Base-by-base conservation (phyloP, 2,113 vertebrate species). In the Siphamia tubifer region DNA sequence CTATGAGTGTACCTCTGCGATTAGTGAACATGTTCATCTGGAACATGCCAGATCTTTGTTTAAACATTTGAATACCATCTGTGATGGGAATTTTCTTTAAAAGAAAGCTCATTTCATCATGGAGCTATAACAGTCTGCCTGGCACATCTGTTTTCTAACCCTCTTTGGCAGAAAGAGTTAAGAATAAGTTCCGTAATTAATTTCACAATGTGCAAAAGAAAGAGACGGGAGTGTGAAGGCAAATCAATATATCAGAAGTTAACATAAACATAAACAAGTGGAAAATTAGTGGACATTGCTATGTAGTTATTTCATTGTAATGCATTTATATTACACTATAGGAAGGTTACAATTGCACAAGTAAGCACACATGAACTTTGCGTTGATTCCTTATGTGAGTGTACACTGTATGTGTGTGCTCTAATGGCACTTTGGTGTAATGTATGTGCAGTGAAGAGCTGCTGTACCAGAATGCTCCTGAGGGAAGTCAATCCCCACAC, bases 341-440 rank as follows among this genome's bases (percentile, higher is more conserved):
- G n/a, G n/a, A n/a, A n/a, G n/a, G n/a, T n/a, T n/a, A n/a, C n/a
- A n/a, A n/a, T n/a, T n/a, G n/a, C n/a, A n/a, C n/a, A n/a, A n/a
- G n/a, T n/a, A n/a, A n/a, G n/a, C n/a, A n/a, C n/a, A n/a, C n/a
- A n/a, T n/a, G n/a, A n/a, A n/a, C n/a, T n/a, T n/a, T n/a, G n/a
- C n/a, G n/a, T n/a, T n/a, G n/a, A n/a, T n/a, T n/a, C n/a, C n/a
- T n/a, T n/a, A n/a, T n/a, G 44, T 51, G 45, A 61, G n/a, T n/a
- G 23, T 42, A 36, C 52, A 39, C 15, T 54, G 63, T 53, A 44
- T 62, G 38, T 63, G 19, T 48, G 5, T 24, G 52, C 23, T 42
- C 53, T 77, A 65, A 80, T 72, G 63, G 68, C 68, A 79, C 74
- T 74, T 63, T 62, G 24, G 31, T 83, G 79, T 84, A 78, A 85